These are phyloP conservation scores for Nephotettix cincticeps DNA, from an alignment of 1,140 invertebrate species.

Conservation along the genomic window DNA sequence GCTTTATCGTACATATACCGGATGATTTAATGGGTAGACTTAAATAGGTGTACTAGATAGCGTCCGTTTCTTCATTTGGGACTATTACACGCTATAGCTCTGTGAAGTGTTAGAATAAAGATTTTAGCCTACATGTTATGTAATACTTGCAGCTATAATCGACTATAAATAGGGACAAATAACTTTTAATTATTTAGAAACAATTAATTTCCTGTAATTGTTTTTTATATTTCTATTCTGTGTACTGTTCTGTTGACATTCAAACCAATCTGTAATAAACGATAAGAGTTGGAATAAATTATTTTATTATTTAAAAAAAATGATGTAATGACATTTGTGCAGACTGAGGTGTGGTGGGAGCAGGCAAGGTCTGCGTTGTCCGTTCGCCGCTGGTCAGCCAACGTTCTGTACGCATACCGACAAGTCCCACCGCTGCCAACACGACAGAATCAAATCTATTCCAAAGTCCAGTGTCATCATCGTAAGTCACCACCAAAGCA, in stretches of 20 bases:
- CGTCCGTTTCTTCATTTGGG: too few relatives aligned
- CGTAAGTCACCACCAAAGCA: conserved; percentile 6
- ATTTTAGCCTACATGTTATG: too few relatives aligned
- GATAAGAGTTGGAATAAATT: neutral
- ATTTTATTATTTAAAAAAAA: neutral
- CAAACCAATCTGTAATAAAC: neutral
- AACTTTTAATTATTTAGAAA: neutral
- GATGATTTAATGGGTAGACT: too few relatives aligned
- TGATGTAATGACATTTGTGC: neutral
- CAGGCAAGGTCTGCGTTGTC: neutral
- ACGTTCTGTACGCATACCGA: neutral
- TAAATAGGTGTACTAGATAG: too few relatives aligned
- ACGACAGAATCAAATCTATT: neutral
- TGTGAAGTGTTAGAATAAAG: too few relatives aligned
- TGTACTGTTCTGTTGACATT: neutral
- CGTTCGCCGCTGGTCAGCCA: neutral
- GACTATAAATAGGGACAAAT: too few relatives aligned
- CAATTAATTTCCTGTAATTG: neutral
- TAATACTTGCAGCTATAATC: too few relatives aligned
- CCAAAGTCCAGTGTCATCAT: neutral
- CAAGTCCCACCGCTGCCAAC: neutral
- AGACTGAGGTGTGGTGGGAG: neutral
- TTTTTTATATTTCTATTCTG: neutral
- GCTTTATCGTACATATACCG: too few relatives aligned
- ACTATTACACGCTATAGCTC: too few relatives aligned